phyloP scores from a whole-genome alignment of 2,888 invertebrate genomes.

The Sepiola atlantica region DNA sequence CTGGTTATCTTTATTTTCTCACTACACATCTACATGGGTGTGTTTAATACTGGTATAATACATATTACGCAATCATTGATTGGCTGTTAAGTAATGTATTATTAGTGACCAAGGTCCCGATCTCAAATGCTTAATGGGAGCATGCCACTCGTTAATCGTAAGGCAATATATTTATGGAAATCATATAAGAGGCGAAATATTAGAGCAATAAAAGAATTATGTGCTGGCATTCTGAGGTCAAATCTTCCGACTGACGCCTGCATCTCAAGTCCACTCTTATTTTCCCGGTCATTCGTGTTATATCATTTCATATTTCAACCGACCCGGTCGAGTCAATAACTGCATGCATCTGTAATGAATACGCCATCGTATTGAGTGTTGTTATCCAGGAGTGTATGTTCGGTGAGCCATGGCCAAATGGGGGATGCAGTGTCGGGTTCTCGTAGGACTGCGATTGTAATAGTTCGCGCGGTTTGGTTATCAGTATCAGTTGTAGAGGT shows the following conservation, averaged over 20 bases:
- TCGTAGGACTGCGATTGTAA: no score
- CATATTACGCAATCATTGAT: neutral
- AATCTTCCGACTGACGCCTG: neutral
- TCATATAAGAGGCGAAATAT: neutral
- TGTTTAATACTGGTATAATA: no score
- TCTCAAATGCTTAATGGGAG: neutral
- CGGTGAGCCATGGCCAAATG: neutral
- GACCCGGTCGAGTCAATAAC: neutral
- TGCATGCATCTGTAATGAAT: neutral
- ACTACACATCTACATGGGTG: no score
- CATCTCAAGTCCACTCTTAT: neutral
- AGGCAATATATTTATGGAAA: neutral
- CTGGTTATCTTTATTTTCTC: no score
- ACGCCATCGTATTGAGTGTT: no score
- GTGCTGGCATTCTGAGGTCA: neutral
- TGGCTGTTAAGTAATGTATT: neutral
- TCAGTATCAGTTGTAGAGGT: no score
- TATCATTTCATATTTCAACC: neutral
- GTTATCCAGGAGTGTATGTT: neutral
- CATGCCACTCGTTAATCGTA: neutral
- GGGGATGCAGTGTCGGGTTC: no score
- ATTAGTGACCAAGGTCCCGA: neutral
- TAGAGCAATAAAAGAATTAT: constrained; percentile 10
- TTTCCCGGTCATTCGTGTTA: neutral
- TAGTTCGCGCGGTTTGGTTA: no score